phyloP scores from a whole-genome alignment of 2,797 vertebrate species.

The Protosalanx chinensis region DNA sequence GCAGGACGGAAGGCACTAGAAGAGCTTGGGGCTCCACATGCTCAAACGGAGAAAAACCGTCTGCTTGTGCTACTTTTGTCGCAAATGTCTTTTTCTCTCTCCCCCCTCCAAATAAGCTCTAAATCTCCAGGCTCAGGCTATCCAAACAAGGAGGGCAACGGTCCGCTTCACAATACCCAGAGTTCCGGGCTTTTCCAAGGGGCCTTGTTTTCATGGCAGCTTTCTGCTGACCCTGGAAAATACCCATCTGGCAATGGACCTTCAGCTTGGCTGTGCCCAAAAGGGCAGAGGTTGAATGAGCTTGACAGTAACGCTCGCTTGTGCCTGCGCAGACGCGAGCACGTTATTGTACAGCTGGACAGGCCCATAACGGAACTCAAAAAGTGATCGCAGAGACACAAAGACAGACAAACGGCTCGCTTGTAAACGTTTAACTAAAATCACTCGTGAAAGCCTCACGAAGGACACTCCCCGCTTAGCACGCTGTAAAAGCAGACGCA shows the following conservation, averaged over 20 bases:
- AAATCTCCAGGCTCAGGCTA: constrained; percentile 68
- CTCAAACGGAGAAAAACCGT: constrained; percentile 38
- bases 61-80: constrained; percentile 58
- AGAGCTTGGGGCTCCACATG: background rate
- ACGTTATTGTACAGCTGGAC: constrained; percentile 32
- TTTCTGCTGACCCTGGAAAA: constrained; percentile 73
- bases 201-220: constrained; percentile 65
- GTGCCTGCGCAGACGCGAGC: background rate
- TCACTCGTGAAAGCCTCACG: no score
- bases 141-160: constrained; percentile 45
- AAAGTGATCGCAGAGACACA: background rate
- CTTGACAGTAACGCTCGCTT: background rate
- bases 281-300: constrained; percentile 45
- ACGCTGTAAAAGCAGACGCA: constrained; percentile 31
- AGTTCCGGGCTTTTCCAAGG: constrained; percentile 69
- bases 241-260: constrained; percentile 65
- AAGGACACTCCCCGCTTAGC: constrained; percentile 2
- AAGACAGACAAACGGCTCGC: no score
- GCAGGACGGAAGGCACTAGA: background rate
- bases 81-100: constrained; percentile 52
- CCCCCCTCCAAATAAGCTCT: constrained; percentile 56
- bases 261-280: constrained; percentile 49
- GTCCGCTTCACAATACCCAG: constrained; percentile 59
- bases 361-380: constrained; percentile 29
- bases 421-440: no score